These are phyloP conservation scores for Otus sunia DNA, from an alignment of 2,113 vertebrate species.

Conservation along the genomic window DNA sequence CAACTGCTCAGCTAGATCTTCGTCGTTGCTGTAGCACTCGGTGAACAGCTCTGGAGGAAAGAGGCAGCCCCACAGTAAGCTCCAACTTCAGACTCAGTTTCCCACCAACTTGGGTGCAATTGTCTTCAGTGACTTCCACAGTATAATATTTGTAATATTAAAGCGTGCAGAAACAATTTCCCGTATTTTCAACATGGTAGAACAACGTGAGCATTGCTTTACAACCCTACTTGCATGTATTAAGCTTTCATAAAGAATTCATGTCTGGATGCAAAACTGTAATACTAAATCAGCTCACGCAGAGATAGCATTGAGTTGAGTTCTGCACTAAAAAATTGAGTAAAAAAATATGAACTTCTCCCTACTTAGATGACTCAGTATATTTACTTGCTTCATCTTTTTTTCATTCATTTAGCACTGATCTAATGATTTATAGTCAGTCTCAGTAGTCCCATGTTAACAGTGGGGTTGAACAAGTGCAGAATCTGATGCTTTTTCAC, in stretches of 20 bases:
- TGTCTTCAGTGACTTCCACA: neutral
- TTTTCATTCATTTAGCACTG: neutral
- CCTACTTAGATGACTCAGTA: neutral
- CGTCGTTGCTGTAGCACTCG: conserved; percentile 83
- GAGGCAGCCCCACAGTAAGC: neutral
- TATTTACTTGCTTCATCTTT: neutral
- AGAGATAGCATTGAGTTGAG: neutral
- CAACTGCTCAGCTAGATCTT: conserved; percentile 85
- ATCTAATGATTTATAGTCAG: neutral
- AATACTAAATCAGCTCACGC: neutral
- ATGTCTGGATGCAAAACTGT: neutral
- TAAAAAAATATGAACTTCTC: neutral
- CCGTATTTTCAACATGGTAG: neutral
- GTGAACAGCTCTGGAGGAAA: conserved; percentile 82
- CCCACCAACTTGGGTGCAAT: neutral
- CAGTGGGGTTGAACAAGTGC: neutral
- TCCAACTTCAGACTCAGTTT: neutral
- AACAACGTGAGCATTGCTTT: fast-evolving
- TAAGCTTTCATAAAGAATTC: neutral
- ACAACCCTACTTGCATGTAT: neutral
- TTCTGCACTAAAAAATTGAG: neutral
- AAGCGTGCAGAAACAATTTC: neutral
- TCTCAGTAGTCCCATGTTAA: neutral
- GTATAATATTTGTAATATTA: neutral
- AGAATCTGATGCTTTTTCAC: neutral